Evolutionary conservation across 2,888 invertebrate species (phyloP).

Genomic region (Frankliniella fusca): DNA sequence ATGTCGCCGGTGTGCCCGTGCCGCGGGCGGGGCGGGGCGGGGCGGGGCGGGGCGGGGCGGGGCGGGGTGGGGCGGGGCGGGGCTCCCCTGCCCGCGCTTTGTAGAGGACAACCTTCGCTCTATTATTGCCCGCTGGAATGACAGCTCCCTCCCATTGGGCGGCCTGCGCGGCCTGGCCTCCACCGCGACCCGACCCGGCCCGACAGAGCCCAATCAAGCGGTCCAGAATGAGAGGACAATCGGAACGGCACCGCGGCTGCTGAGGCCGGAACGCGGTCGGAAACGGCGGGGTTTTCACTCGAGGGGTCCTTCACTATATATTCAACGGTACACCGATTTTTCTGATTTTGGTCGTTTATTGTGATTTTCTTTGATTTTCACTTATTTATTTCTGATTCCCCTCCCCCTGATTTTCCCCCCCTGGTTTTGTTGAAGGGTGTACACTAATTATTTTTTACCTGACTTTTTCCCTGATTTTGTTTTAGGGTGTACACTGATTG

Average conservation of each 20-base stretch:
- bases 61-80: neutral
- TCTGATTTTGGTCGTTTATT: too few species aligned
- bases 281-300: too few species aligned
- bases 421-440: too few species aligned
- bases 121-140: neutral
- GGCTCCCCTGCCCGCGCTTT: neutral
- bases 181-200: neutral
- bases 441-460: too few species aligned
- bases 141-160: neutral
- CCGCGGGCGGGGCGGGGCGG: neutral
- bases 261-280: neutral
- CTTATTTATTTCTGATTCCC: too few species aligned
- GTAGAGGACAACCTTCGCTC: constrained; percentile 7
- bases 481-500: too few species aligned
- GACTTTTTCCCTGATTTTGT: too few species aligned
- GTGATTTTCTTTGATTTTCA: too few species aligned
- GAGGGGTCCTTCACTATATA: too few species aligned
- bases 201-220: neutral
- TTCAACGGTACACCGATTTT: too few species aligned
- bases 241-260: neutral
- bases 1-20: too few species aligned
- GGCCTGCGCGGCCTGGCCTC: neutral
- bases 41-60: neutral
- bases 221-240: neutral
- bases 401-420: too few species aligned